A percentile compares a stretch with the other conserved stretches of the same genome.
Evolutionary conservation across 2,888 invertebrate genomes (phyloP).

Genomic region (Drosophila eohydei): DNA sequence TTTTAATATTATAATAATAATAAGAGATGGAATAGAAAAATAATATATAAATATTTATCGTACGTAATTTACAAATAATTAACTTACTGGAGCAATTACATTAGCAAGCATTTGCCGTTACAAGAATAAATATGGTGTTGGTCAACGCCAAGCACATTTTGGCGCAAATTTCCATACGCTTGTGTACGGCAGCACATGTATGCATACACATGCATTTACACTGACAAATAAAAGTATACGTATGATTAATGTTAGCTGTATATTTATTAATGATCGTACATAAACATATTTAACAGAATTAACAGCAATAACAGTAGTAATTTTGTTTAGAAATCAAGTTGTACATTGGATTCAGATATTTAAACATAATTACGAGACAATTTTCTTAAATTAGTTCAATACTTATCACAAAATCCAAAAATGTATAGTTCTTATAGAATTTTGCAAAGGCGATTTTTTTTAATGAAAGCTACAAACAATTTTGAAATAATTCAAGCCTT

Average conservation of each 20-base stretch:
- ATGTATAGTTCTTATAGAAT: not conserved
- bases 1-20: not conserved
- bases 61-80: not conserved
- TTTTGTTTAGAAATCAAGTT: not conserved
- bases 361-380: not conserved
- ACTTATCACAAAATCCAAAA: slow-evolving; percentile 15
- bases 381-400: not conserved
- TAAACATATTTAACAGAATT: not conserved
- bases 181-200: not conserved
- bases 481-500: not conserved
- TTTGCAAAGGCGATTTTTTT: not conserved
- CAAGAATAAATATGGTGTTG: slow-evolving; percentile 14
- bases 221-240: not conserved
- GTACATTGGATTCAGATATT: not conserved
- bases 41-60: not conserved
- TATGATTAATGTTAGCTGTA: not conserved
- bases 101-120: too few relatives aligned
- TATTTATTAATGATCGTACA: not conserved
- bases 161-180: slow-evolving; percentile 2
- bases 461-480: not conserved
- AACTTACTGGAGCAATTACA: not conserved
- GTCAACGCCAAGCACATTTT: slow-evolving; percentile 5
- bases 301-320: not conserved
- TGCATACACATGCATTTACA: not conserved
- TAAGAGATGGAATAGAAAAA: not conserved